These are phyloP conservation scores for Hydractinia echinata DNA, from an alignment of 30 jellyfish, hydroid and myxozoan genomes.

Conservation along the genomic window DNA sequence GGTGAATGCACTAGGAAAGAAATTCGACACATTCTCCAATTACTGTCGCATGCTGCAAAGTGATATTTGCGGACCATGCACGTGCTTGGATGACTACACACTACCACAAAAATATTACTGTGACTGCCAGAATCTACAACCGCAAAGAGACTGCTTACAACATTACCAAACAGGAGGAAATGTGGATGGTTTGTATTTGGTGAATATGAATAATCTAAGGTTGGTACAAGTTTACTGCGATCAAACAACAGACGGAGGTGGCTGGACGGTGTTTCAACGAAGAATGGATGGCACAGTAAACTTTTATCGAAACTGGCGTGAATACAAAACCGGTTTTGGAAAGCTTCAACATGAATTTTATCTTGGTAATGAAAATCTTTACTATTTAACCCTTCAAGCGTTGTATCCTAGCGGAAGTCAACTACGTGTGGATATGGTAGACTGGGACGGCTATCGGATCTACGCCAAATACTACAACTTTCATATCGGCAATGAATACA, in stretches of 20 bases:
- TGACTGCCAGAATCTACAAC: conserved; percentile 17
- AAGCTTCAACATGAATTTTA: conserved; percentile 16
- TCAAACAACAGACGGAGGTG: conserved; percentile 28
- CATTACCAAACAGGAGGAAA: conserved; percentile 1
- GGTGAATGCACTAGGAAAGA: neutral
- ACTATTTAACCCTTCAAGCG: neutral
- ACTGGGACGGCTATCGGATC: neutral
- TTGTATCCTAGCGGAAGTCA: conserved; percentile 8
- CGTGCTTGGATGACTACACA: conserved; percentile 4
- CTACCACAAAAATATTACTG: conserved; percentile 12
- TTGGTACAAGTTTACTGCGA: conserved; percentile 21
- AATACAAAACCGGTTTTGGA: conserved; percentile 15
- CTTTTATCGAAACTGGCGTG: conserved; percentile 8
- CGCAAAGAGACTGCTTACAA: conserved; percentile 12
- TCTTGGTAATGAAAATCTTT: conserved; percentile 1
- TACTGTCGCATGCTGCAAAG: neutral
- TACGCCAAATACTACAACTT: conserved; percentile 6
- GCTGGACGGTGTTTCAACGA: conserved; percentile 20
- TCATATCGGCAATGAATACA: neutral
- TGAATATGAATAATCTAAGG: neutral
- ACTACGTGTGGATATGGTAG: neutral
- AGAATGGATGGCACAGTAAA: conserved; percentile 4
- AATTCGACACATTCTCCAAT: neutral
- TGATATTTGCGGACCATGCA: neutral
- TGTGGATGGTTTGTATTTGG: conserved; percentile 6